Evolutionary conservation across 2,113 vertebrate species (phyloP).

Genomic region (Otocyon megalotis): DNA sequence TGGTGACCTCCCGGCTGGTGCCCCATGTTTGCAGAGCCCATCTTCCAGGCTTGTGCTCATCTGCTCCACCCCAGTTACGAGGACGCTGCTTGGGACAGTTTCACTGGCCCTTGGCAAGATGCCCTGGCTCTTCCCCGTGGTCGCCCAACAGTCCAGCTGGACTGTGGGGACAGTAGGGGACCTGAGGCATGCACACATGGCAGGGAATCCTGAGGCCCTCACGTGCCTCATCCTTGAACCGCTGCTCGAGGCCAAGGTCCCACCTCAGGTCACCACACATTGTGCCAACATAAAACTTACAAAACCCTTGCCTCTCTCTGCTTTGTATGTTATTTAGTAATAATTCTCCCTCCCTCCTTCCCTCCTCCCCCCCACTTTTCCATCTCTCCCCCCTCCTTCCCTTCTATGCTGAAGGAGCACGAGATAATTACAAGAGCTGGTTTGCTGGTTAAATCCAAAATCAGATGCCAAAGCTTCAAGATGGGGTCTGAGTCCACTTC

Average conservation of each 20-base stretch:
- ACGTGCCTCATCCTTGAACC: fast-evolving
- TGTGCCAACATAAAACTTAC: background rate
- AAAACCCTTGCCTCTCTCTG: background rate
- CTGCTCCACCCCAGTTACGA: background rate
- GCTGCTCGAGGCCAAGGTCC: background rate
- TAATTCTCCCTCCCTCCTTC: background rate
- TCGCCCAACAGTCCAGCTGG: background rate
- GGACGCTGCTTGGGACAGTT: background rate
- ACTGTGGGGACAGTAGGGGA: background rate
- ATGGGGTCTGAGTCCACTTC: background rate
- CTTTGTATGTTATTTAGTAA: background rate
- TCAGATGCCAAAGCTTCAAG: background rate
- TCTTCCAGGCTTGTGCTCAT: background rate
- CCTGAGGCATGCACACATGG: background rate
- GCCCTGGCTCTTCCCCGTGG: background rate
- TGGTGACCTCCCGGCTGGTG: fast-evolving
- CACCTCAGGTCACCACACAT: fast-evolving
- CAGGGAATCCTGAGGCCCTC: background rate
- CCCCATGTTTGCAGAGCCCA: background rate
- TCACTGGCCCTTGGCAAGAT: background rate
- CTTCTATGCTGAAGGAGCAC: background rate
- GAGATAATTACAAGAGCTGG: background rate
- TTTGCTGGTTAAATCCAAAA: background rate
- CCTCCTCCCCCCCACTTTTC: too few species aligned
- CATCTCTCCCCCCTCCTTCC: background rate